Evolutionary conservation across 2,888 invertebrate species (phyloP).

Genomic region (Aricia artaxerxes): DNA sequence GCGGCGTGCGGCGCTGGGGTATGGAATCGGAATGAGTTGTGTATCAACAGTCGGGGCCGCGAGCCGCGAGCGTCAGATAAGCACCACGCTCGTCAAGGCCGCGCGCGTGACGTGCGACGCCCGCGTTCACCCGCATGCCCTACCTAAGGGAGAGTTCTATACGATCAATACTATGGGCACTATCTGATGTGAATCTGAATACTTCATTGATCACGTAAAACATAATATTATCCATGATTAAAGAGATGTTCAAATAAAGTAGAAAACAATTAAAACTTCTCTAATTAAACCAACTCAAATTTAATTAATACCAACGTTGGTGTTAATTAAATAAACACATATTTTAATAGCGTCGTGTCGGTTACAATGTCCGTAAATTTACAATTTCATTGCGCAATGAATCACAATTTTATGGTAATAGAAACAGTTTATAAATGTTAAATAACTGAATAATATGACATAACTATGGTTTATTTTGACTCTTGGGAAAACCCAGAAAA

Average conservation of each 20-base stretch:
- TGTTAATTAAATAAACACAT: too few relatives aligned
- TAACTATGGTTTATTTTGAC: neutral
- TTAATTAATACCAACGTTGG: too few relatives aligned
- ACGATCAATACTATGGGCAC: conserved; percentile 31
- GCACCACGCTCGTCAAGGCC: conserved; percentile 64
- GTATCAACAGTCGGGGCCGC: conserved; percentile 38
- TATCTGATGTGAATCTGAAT: neutral
- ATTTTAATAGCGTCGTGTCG: conserved; percentile 2
- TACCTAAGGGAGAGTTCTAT: conserved; percentile 48
- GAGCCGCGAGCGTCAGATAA: conserved; percentile 60
- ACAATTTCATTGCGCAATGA: neutral
- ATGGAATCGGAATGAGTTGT: conserved; percentile 61
- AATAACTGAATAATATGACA: neutral
- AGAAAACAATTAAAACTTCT: neutral
- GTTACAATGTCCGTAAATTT: neutral
- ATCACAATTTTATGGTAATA: neutral
- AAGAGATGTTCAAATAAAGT: too few relatives aligned
- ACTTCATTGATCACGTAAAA: neutral
- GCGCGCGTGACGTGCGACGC: conserved; percentile 58
- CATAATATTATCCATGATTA: too few relatives aligned
- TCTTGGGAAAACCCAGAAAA: neutral
- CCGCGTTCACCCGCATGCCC: conserved; percentile 62
- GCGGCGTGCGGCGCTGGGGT: conserved; percentile 44
- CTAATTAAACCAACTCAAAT: neutral
- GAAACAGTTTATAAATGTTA: conserved; percentile 1